Conservation (phyloP, 92 coral and sea anemone genomes). For the Parazoanthus darwini region DNA sequence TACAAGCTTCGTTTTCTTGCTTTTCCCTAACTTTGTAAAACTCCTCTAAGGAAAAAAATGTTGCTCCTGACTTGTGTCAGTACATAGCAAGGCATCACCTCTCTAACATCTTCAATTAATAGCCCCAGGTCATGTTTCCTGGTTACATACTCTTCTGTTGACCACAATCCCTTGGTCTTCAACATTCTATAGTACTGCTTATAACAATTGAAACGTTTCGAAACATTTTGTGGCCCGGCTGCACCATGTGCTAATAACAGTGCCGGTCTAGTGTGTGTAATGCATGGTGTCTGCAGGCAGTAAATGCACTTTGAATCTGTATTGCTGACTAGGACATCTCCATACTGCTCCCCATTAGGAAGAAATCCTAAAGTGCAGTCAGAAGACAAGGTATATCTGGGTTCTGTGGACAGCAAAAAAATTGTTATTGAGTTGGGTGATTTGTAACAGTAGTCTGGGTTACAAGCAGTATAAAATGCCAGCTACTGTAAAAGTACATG, state of each 20-base stretch:
- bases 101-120: neutral
- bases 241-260: neutral
- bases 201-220: neutral
- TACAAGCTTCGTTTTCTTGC: too few species aligned
- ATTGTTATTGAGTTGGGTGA: too few species aligned
- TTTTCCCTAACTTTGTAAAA: too few species aligned
- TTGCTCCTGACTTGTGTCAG: neutral
- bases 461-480: too few species aligned
- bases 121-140: neutral
- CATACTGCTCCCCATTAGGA: too few species aligned
- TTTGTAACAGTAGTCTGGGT: too few species aligned
- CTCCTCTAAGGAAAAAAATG: too few species aligned
- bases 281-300: constrained; percentile 17
- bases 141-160: neutral
- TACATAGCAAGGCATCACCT: constrained; percentile 13
- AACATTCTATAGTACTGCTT: neutral
- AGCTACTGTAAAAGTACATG: too few species aligned
- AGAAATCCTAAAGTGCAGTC: too few species aligned
- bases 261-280: neutral
- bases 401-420: too few species aligned
- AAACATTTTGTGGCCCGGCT: constrained; percentile 1
- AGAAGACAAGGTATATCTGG: too few species aligned
- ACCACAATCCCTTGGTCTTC: neutral
- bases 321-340: too few species aligned
- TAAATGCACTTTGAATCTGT: neutral